Evolutionary conservation across 2,888 invertebrate genomes (phyloP), one percentile per base, ranked within the genome.

Genomic region (Drymonia ruficornis): DNA sequence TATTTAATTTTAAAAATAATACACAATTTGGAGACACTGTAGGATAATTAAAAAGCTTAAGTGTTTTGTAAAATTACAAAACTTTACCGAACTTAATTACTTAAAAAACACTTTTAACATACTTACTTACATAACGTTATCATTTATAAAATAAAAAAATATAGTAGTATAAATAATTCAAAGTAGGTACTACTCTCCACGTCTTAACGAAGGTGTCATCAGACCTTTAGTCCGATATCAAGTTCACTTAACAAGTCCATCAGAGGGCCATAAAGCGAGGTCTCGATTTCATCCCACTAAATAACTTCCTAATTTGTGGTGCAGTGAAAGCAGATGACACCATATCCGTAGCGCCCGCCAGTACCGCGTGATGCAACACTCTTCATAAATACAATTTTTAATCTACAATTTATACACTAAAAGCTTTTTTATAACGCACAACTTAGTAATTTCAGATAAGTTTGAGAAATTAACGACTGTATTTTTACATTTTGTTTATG

Each of bases 291-390:
- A 69, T 64, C 57, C 65, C 44, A 49, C 56, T 65, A 65, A 70
- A 80, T 79, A 70, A 77, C 79, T 76, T 80, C 81, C 82, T 76
- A 81, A 84, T 80, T 78, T 63, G 78, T 70, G 72, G 64, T 59
- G 54, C 63, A 71, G 81, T 73, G 84, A 84, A 84, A 84, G 84
- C 69, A 72, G 57, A 56, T 70, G 70, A 61, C 67, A 62, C 16
- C 23, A 8, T 19, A 31, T 7, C 6, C 46, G 29, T n/a, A 15
- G 29, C 44, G 44, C 9, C 23, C 28, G 23, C 18, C 19, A 4
- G 16, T 40, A 40, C 2, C 40, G 16, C 7, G 40, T 40, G 40
- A 40, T 16, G 40, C 40, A 40, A 40, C 11, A 16, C 38, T 15
- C 16, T 3, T 28, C 19, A 44, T 44, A 44, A 4, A 18, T 42